These are phyloP conservation scores for Dendronephthya gigantea DNA, from an alignment of 64 coral and sea anemone genomes.

Conservation along the genomic window DNA sequence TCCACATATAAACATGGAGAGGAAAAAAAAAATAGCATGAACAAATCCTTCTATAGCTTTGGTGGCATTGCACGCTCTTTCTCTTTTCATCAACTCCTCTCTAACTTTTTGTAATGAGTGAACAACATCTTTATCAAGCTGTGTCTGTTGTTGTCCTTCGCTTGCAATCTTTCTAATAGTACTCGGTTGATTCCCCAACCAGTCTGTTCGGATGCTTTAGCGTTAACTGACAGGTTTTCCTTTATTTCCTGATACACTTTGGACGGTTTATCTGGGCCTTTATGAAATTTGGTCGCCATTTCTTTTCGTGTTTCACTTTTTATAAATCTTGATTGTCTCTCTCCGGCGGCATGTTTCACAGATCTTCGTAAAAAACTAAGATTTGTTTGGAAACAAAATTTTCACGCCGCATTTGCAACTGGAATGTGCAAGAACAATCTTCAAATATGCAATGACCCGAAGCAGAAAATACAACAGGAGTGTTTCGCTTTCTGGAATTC, in stretches of 20 bases:
- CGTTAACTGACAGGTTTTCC: not conserved
- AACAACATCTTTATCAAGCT: not conserved
- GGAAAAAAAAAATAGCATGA: not conserved
- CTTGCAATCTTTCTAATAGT: not conserved
- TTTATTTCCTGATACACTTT: constrained; percentile 12
- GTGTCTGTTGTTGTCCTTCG: not conserved
- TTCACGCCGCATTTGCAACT: not conserved
- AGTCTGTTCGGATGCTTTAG: not conserved
- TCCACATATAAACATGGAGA: constrained; percentile 10
- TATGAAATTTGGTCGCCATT: not conserved
- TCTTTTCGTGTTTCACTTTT: not conserved
- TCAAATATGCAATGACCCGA: constrained; percentile 15
- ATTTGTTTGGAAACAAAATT: constrained; percentile 11
- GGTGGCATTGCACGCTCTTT: not conserved
- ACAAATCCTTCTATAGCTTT: constrained; percentile 15
- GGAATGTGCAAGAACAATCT: constrained; percentile 10
- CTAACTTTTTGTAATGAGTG: not conserved
- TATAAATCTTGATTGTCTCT: constrained; percentile 9
- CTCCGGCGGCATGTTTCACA: not conserved
- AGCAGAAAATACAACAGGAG: not conserved
- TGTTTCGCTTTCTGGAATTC: not conserved
- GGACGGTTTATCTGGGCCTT: constrained; percentile 13
- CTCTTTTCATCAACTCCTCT: not conserved
- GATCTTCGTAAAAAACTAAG: not conserved
- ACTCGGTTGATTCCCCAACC: not conserved